Conservation (phyloP, 1,140 invertebrate species). For the Zaprionus vittiger region DNA sequence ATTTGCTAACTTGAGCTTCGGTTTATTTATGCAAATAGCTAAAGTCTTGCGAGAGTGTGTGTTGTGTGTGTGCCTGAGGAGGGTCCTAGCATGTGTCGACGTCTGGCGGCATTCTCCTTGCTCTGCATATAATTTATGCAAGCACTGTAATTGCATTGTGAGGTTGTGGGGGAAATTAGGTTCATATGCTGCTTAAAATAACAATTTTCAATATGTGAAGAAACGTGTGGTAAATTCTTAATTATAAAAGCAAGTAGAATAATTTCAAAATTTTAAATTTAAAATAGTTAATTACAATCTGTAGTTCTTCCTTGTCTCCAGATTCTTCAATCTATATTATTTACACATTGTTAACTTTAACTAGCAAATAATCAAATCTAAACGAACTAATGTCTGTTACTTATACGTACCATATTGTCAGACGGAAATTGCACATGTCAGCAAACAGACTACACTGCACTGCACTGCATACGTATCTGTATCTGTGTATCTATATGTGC, state of each 20-base stretch:
- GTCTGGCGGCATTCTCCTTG: not conserved
- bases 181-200: not conserved
- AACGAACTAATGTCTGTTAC: conserved; percentile 46
- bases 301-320: not conserved
- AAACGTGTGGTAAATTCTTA: not conserved
- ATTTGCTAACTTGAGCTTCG: conserved; percentile 32
- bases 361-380: conserved; percentile 10
- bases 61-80: not conserved
- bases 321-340: conserved; percentile 3
- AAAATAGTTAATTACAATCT: not conserved
- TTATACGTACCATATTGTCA: conserved; percentile 65
- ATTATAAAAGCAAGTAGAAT: not conserved
- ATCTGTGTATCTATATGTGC: conserved; percentile 20
- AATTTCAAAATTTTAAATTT: not conserved
- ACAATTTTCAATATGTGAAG: not conserved
- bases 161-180: not conserved
- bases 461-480: conserved; percentile 35
- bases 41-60: not conserved
- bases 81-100: not conserved
- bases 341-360: conserved; percentile 7
- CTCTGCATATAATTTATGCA: conserved; percentile 31
- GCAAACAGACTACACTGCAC: conserved; percentile 63
- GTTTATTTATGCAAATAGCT: conserved; percentile 65
- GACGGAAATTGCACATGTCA: conserved; percentile 75
- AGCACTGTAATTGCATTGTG: conserved; percentile 22